phyloP scores from a whole-genome alignment of 2,797 vertebrate species.

The Coracias cyanogaster region DNA sequence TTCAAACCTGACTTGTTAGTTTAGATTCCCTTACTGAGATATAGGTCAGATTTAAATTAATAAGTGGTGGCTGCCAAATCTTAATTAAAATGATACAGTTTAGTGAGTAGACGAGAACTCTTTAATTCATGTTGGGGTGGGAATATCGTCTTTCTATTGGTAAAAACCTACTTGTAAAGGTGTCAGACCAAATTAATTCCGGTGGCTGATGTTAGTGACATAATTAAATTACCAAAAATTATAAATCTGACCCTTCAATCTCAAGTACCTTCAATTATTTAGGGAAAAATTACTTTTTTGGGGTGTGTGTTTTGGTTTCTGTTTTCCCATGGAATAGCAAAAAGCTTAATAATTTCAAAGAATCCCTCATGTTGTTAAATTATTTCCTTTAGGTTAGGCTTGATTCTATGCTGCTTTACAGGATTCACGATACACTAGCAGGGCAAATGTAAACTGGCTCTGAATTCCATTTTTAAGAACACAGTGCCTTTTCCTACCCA shows the following conservation, averaged over 20 bases:
- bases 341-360: background rate
- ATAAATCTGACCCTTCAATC: background rate
- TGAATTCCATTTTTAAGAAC: background rate
- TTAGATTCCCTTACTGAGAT: constrained; percentile 37
- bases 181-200: constrained; percentile 33
- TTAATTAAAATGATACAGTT: constrained; percentile 46
- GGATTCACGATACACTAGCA: background rate
- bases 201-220: background rate
- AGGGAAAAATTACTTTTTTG: background rate
- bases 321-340: background rate
- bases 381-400: background rate
- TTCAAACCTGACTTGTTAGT: constrained; percentile 13
- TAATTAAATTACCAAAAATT: background rate
- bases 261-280: background rate
- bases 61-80: constrained; percentile 11
- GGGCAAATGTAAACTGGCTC: background rate
- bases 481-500: background rate
- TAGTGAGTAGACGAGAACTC: background rate
- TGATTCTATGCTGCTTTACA: background rate
- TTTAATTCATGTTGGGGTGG: constrained; percentile 10
- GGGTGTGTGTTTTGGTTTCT: background rate
- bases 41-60: constrained; percentile 52
- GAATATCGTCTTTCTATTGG: constrained; percentile 15
- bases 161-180: background rate
- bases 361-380: background rate